These are phyloP conservation scores for Chesias legatella DNA, from an alignment of 2,888 invertebrate species.

Conservation along the genomic window DNA sequence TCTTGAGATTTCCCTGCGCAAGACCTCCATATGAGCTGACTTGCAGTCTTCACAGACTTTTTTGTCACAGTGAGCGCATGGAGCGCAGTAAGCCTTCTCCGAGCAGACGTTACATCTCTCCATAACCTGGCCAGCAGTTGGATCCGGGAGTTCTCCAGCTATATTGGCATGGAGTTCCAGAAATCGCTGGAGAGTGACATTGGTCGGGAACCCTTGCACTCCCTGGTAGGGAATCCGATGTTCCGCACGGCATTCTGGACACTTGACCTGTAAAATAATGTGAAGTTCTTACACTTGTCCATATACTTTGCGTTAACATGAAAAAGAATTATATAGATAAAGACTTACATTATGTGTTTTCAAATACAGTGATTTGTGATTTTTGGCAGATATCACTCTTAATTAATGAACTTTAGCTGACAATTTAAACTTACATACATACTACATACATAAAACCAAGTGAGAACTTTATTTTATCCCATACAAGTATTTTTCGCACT, in stretches of 20 bases:
- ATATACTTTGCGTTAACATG: too few species aligned
- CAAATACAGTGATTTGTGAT: too few species aligned
- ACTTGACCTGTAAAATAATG: slow-evolving; percentile 87
- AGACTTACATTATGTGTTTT: too few species aligned
- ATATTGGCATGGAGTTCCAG: slow-evolving; percentile 96
- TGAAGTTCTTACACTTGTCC: too few species aligned
- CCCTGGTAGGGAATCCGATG: slow-evolving; percentile 98
- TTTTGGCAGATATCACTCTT: too few species aligned
- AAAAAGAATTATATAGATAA: too few species aligned
- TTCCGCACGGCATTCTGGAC: slow-evolving; percentile 98
- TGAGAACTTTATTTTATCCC: too few species aligned
- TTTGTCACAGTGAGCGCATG: slow-evolving; percentile 98
- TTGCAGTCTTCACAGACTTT: slow-evolving; percentile 98
- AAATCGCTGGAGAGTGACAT: slow-evolving; percentile 96
- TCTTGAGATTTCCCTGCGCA: slow-evolving; percentile 93
- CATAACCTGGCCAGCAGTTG: slow-evolving; percentile 95
- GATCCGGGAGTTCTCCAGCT: slow-evolving; percentile 94
- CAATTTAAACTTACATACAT: too few species aligned
- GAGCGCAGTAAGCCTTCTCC: slow-evolving; percentile 92
- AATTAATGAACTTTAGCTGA: too few species aligned
- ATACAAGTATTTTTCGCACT: too few species aligned
- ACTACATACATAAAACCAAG: too few species aligned
- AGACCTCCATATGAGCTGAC: slow-evolving; percentile 96
- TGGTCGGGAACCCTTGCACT: slow-evolving; percentile 96
- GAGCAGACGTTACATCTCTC: slow-evolving; percentile 96